Conservation (phyloP, 2,797 vertebrate species). For the Myiotriccus ornatus region DNA sequence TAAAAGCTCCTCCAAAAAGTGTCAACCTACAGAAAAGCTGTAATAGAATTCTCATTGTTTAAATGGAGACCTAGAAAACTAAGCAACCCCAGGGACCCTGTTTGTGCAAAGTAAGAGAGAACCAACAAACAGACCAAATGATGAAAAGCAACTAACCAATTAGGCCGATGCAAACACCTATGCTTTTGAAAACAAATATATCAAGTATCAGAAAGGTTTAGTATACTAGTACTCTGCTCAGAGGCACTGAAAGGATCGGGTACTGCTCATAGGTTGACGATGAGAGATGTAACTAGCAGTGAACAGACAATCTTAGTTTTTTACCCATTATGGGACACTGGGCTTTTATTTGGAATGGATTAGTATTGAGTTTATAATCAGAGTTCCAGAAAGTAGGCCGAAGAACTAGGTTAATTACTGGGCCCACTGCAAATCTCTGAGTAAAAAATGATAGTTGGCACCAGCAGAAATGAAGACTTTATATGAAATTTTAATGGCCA, state of each 20-base stretch:
- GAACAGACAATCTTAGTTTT: background rate
- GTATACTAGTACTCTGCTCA: background rate
- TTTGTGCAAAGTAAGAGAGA: background rate
- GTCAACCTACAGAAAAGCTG: background rate
- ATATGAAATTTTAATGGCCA: background rate
- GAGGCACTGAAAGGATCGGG: background rate
- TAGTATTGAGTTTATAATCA: background rate
- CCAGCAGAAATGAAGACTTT: background rate
- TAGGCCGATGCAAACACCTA: background rate
- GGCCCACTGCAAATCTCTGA: background rate
- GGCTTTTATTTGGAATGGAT: background rate
- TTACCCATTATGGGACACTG: background rate
- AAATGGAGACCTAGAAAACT: background rate
- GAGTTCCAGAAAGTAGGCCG: background rate
- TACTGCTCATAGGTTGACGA: background rate
- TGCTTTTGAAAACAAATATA: slow-evolving; percentile 20
- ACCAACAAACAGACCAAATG: background rate
- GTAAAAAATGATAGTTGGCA: background rate
- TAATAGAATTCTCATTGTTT: background rate
- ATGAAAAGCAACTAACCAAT: background rate
- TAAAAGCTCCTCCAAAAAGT: background rate
- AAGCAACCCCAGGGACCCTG: background rate
- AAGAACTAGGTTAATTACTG: background rate
- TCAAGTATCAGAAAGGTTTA: background rate
- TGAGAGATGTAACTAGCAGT: background rate